Conservation (phyloP, 1,140 invertebrate genomes). For the Temnothorax curvispinosus region DNA sequence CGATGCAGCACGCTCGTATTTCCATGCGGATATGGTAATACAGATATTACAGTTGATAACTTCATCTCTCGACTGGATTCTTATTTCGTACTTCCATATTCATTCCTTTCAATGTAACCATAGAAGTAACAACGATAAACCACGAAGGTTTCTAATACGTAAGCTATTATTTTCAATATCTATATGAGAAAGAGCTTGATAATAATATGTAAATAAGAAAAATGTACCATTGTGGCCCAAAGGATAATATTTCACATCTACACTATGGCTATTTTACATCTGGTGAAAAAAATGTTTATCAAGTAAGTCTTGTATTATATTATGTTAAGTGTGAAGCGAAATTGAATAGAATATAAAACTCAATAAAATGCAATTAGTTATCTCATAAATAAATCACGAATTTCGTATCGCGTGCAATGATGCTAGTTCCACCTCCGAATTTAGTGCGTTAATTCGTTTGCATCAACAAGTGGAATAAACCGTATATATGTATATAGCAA, state of each 20-base stretch:
- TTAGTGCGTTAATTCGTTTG: constrained; percentile 36
- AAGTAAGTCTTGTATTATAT: background rate
- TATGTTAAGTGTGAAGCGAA: background rate
- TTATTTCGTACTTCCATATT: constrained; percentile 7
- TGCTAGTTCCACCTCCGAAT: constrained; percentile 1
- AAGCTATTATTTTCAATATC: background rate
- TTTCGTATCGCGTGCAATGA: constrained; percentile 11
- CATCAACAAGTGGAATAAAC: constrained; percentile 49
- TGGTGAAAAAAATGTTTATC: background rate
- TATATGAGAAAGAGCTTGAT: background rate
- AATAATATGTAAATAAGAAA: constrained; percentile 6
- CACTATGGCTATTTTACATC: background rate
- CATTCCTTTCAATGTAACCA: constrained; percentile 1
- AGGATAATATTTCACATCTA: constrained; percentile 5
- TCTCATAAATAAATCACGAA: background rate
- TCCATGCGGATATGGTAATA: constrained; percentile 19
- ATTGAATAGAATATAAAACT: background rate
- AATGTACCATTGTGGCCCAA: background rate
- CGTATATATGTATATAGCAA: background rate
- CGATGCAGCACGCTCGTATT: background rate
- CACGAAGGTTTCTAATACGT: constrained; percentile 23
- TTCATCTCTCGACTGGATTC: constrained; percentile 37
- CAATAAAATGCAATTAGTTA: constrained; percentile 12
- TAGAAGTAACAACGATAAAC: constrained; percentile 9
- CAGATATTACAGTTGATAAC: constrained; percentile 53